These are phyloP conservation scores for Operophtera brumata DNA, from an alignment of 2,888 invertebrate species.

Conservation along the genomic window DNA sequence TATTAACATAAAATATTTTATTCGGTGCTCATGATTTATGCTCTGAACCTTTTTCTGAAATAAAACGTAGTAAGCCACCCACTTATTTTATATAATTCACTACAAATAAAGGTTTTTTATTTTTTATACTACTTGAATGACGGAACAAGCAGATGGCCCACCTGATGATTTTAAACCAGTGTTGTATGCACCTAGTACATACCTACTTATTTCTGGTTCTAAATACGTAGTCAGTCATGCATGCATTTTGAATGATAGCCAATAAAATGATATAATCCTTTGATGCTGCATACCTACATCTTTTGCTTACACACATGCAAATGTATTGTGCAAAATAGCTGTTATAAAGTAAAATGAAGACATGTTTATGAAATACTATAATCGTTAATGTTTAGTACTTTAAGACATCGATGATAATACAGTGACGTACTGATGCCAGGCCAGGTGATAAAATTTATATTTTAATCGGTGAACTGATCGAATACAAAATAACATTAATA, in stretches of 20 bases:
- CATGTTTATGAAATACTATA: not conserved
- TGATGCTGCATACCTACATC: conserved; percentile 15
- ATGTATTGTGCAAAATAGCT: not conserved
- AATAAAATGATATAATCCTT: conserved; percentile 31
- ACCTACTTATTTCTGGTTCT: conserved; percentile 23
- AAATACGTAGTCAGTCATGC: conserved; percentile 14
- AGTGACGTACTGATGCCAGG: conserved; percentile 30
- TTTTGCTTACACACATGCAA: conserved; percentile 3
- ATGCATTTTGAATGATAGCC: conserved; percentile 30
- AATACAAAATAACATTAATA: conserved; percentile 12
- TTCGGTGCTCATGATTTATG: conserved; percentile 35
- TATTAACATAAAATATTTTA: too few species aligned
- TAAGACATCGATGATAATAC: conserved; percentile 22
- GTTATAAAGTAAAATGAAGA: conserved; percentile 32
- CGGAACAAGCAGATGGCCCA: too few species aligned
- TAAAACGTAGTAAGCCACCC: too few species aligned
- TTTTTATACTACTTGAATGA: too few species aligned
- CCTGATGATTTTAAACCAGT: conserved; percentile 13
- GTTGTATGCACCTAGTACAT: not conserved
- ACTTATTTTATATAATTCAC: too few species aligned
- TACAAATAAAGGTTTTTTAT: not conserved
- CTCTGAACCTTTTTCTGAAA: conserved; percentile 42
- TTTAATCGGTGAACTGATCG: conserved; percentile 37
- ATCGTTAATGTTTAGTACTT: conserved; percentile 33
- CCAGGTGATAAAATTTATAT: conserved; percentile 39